Conservation (phyloP, 1,140 invertebrate genomes). For the Leptopilina clavipes region DNA sequence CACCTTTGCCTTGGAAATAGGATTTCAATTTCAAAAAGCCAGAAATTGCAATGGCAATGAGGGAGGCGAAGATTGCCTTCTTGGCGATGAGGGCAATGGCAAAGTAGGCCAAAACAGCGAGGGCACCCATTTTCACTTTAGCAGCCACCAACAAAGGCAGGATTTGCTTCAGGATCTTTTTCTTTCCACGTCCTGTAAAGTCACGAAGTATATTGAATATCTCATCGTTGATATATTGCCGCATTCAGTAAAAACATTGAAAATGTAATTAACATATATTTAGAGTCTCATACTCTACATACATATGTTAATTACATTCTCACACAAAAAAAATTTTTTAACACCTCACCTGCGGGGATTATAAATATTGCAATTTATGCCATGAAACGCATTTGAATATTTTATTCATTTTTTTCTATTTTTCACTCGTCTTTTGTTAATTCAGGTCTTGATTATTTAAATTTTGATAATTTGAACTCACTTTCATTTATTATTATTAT, state of each 20-base stretch:
- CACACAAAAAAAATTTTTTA: too few relatives aligned
- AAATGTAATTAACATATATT: too few relatives aligned
- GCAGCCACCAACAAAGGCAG: constrained; percentile 77
- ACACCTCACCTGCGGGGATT: too few relatives aligned
- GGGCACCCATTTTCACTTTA: constrained; percentile 78
- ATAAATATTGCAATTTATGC: too few relatives aligned
- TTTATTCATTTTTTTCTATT: too few relatives aligned
- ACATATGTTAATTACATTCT: too few relatives aligned
- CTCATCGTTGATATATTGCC: neutral
- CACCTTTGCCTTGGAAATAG: constrained; percentile 69
- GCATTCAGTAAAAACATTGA: neutral
- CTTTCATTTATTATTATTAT: too few relatives aligned
- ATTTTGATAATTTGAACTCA: too few relatives aligned
- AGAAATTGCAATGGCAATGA: constrained; percentile 79
- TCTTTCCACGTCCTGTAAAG: constrained; percentile 77
- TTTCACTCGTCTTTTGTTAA: too few relatives aligned
- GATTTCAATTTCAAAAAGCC: constrained; percentile 77
- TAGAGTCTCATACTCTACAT: too few relatives aligned
- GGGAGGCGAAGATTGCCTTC: constrained; percentile 79
- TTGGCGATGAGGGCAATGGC: constrained; percentile 79
- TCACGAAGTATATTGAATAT: constrained; percentile 13
- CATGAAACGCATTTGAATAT: too few relatives aligned
- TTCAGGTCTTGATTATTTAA: too few relatives aligned
- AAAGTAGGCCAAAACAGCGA: constrained; percentile 77
- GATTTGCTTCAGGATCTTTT: constrained; percentile 77